Evolutionary conservation across 37 sponge, comb jelly and placozoan genomes (phyloP).

Genomic region (Corticium candelabrum): DNA sequence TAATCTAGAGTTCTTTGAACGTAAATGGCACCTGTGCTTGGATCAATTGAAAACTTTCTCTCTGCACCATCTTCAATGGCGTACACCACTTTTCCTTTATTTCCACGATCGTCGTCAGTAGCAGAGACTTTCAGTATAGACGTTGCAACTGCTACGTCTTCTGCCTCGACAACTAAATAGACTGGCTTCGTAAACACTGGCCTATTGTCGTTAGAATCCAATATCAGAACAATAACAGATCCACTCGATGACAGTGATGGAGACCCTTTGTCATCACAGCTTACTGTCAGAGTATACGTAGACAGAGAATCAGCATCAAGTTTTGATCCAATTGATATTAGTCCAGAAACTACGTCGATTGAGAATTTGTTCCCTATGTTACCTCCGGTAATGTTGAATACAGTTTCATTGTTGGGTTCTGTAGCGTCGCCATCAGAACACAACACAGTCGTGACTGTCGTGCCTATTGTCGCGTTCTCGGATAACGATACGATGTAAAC

Average conservation of each 20-base stretch:
- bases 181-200: slow-evolving; percentile 27
- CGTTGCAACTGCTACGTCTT: slow-evolving; percentile 36
- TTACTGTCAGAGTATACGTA: background rate
- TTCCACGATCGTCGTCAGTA: slow-evolving; percentile 40
- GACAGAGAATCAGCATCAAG: background rate
- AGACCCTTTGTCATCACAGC: slow-evolving; percentile 29
- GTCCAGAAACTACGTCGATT: background rate
- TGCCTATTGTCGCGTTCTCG: background rate
- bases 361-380: background rate
- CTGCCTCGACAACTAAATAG: slow-evolving; percentile 29
- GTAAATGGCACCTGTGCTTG: slow-evolving; percentile 24
- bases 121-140: slow-evolving; percentile 28
- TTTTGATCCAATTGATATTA: background rate
- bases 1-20: slow-evolving; percentile 27
- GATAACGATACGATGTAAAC: background rate
- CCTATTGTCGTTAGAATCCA: slow-evolving; percentile 40
- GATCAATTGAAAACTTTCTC: slow-evolving; percentile 8
- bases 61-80: background rate
- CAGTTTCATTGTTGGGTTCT: background rate
- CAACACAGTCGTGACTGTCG: background rate
- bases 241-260: slow-evolving; percentile 21
- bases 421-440: background rate
- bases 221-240: slow-evolving; percentile 27
- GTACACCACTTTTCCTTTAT: slow-evolving; percentile 31
- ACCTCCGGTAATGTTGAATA: background rate